A percentile compares a stretch with the other conserved stretches of the same genome.
Conservation (phyloP, 2,113 vertebrate species). For the Plecotus auritus region DNA sequence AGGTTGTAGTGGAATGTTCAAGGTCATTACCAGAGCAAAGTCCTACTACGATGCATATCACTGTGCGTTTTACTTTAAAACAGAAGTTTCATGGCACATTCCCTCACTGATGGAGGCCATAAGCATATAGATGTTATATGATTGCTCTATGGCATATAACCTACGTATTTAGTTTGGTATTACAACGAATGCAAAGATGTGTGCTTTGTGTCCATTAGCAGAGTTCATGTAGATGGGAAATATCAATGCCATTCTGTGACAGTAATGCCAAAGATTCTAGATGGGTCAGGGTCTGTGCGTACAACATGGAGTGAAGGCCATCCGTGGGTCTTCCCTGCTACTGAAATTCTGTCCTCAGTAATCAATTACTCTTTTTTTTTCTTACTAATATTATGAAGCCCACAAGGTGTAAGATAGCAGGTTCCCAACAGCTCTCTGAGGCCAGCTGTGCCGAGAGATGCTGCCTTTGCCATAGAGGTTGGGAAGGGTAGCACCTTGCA, state of each 20-base stretch:
- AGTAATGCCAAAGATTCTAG: neutral
- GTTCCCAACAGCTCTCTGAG: neutral
- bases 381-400: neutral
- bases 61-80: constrained; percentile 4
- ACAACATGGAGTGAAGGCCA: rapidly evolving
- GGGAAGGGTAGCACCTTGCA: rapidly evolving
- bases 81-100: neutral
- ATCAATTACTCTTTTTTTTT: neutral
- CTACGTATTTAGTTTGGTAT: neutral
- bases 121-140: neutral
- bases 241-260: neutral
- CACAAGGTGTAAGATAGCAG: neutral
- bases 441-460: neutral
- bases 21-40: constrained; percentile 26
- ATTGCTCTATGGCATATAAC: neutral
- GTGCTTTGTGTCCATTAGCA: neutral
- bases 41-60: neutral
- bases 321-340: neutral
- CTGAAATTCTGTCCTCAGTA: neutral
- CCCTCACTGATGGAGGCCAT: neutral
- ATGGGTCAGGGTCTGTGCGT: neutral
- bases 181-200: neutral
- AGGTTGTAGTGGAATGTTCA: neutral
- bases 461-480: neutral
- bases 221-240: neutral